These are phyloP conservation scores for Urophycis tenuis DNA, from an alignment of 2,797 vertebrate genomes.

Conservation along the genomic window DNA sequence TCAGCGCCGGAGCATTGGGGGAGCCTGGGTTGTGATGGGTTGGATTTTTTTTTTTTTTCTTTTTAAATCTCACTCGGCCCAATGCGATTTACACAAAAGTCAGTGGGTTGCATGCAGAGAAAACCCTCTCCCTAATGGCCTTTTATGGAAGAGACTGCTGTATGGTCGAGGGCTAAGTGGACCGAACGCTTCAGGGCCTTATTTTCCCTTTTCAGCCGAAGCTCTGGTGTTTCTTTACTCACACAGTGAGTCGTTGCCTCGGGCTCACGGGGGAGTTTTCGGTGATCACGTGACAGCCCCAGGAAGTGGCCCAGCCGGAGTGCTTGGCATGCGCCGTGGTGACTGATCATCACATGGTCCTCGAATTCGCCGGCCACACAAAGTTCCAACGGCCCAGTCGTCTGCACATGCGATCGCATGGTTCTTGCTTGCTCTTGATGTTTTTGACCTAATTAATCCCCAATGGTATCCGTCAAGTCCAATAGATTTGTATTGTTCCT, in stretches of 20 bases:
- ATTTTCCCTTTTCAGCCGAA: too few species aligned
- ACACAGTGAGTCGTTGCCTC: background rate
- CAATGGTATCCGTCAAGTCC: background rate
- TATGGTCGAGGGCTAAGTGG: background rate
- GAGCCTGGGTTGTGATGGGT: background rate
- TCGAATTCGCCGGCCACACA: background rate
- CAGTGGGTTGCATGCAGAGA: background rate
- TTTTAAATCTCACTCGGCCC: background rate
- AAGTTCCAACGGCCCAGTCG: background rate
- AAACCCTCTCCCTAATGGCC: background rate
- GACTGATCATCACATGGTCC: background rate
- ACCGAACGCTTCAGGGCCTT: too few species aligned
- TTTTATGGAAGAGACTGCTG: background rate
- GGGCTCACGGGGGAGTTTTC: background rate
- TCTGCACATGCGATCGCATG: background rate
- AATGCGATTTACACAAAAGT: background rate
- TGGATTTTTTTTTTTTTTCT: too few species aligned
- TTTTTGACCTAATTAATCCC: background rate
- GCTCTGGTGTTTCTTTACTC: background rate
- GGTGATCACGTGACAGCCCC: background rate
- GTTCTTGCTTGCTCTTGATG: background rate
- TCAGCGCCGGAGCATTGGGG: background rate
- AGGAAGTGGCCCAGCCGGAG: background rate
- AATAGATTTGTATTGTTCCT: background rate
- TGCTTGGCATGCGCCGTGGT: background rate